Evolutionary conservation across 2,888 invertebrate species (phyloP).

Genomic region (Temnothorax rugatulus): DNA sequence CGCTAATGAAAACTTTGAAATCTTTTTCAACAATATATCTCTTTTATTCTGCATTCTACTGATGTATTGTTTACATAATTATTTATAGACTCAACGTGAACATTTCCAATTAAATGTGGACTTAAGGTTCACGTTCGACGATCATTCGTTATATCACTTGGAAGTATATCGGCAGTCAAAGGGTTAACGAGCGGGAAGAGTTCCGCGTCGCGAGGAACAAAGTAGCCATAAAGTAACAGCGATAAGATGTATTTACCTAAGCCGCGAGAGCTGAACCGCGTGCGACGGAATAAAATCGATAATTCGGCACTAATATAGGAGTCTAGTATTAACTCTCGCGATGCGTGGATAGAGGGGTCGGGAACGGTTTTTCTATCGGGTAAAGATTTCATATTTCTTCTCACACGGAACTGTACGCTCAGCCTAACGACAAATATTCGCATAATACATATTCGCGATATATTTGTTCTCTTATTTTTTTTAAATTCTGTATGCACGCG

Average conservation of each 20-base stretch:
- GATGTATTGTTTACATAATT: neutral
- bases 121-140: neutral
- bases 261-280: constrained; percentile 40
- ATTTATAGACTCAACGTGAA: neutral
- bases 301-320: constrained; percentile 48
- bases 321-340: constrained; percentile 21
- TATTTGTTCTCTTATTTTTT: neutral
- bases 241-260: constrained; percentile 47
- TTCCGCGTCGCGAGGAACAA: neutral
- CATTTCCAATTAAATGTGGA: neutral
- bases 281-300: constrained; percentile 48
- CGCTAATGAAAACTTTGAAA: neutral
- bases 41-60: neutral
- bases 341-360: constrained; percentile 11
- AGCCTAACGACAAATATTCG: neutral
- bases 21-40: neutral
- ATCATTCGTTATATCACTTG: neutral
- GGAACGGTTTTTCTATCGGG: neutral
- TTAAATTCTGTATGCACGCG: neutral
- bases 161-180: neutral
- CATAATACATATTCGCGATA: neutral
- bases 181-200: constrained; percentile 13
- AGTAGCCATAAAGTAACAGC: constrained; percentile 26
- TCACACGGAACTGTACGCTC: neutral
- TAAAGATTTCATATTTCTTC: neutral